A percentile compares a stretch with the other conserved stretches of the same genome.
These are phyloP conservation scores for Esperia sulphurella DNA, from an alignment of 2,888 invertebrate genomes.

Conservation along the genomic window DNA sequence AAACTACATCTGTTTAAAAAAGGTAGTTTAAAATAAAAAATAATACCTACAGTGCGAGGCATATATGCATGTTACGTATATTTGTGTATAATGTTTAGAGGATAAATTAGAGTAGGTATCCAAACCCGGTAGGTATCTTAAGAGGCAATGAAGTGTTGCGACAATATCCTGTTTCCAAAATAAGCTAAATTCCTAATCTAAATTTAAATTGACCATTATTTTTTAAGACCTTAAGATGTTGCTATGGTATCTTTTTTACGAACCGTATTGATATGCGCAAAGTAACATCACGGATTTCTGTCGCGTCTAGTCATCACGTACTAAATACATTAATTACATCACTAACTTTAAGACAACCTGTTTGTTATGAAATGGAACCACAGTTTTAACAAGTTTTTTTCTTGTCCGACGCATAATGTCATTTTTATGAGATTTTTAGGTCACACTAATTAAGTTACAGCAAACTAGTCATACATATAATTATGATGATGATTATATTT, in stretches of 20 bases:
- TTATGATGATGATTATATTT: background rate
- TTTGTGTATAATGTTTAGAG: no score
- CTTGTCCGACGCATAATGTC: background rate
- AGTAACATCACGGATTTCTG: background rate
- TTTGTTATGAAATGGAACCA: constrained; percentile 8
- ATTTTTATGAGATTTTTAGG: background rate
- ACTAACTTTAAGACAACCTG: constrained; percentile 7
- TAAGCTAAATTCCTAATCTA: background rate
- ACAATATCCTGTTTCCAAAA: background rate
- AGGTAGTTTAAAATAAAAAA: no score
- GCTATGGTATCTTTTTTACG: no score
- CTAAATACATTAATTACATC: no score
- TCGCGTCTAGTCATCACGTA: background rate
- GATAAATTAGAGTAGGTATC: no score
- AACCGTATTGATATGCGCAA: background rate
- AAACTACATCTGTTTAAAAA: no score
- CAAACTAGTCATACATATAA: background rate
- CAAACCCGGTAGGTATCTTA: no score
- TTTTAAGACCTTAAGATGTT: background rate
- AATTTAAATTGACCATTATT: background rate
- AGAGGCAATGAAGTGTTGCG: background rate
- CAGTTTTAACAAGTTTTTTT: background rate
- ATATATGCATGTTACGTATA: no score
- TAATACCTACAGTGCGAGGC: no score
- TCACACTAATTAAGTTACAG: background rate